Conservation (phyloP, 2,113 vertebrate genomes). For the Anthoscopus minutus region DNA sequence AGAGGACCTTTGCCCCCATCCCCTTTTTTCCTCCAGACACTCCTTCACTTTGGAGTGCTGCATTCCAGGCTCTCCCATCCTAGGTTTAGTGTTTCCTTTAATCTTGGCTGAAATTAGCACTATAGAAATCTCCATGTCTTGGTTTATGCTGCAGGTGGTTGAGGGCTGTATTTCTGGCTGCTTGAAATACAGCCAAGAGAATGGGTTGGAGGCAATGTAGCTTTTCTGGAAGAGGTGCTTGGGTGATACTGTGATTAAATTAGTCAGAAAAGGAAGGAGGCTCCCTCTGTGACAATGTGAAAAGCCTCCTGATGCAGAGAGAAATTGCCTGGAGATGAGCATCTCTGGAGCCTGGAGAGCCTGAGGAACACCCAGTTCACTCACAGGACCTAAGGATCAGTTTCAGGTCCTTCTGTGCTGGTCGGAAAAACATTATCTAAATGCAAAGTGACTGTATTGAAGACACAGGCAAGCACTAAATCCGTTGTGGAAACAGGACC, state of each 20-base stretch:
- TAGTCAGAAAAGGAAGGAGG: not conserved
- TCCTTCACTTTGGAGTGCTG: not conserved
- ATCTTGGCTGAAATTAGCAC: not conserved
- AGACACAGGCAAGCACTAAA: not conserved
- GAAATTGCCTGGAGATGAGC: not conserved
- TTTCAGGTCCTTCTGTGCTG: not conserved
- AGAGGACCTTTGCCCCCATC: not conserved
- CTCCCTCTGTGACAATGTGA: not conserved
- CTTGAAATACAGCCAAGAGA: not conserved
- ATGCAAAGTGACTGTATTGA: not conserved
- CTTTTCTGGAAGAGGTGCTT: not conserved
- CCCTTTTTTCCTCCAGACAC: not conserved
- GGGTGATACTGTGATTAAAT: not conserved
- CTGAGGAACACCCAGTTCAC: not conserved
- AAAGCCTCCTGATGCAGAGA: not conserved
- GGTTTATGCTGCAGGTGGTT: not conserved
- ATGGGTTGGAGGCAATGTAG: not conserved
- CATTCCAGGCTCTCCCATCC: not conserved
- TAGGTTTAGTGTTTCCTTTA: not conserved
- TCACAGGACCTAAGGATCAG: rapidly evolving
- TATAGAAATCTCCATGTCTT: not conserved
- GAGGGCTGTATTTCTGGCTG: not conserved
- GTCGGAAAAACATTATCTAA: not conserved
- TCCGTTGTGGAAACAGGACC: not conserved
- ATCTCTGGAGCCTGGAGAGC: not conserved